Evolutionary conservation across 2,113 vertebrate species (phyloP), one percentile per base, ranked within the genome.

Genomic region (Mormoops blainvillei): DNA sequence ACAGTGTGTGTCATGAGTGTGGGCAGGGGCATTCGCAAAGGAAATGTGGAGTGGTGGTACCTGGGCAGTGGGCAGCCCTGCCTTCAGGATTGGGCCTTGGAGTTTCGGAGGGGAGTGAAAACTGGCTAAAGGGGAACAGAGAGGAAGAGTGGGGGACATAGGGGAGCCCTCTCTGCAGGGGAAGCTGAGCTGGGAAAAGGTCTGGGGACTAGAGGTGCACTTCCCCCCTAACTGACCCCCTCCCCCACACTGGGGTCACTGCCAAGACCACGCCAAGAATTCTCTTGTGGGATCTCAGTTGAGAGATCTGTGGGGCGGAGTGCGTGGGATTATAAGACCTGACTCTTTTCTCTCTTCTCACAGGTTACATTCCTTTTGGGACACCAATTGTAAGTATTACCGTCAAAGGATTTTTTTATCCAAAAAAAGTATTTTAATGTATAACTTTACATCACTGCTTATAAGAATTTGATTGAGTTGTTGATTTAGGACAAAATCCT

Each of bases 281-380:
- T 26, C 67, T 65, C 33, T 48, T 41, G 45, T 0, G 19, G 13
- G 26, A 4, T 65, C 73, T 92, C 19, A 0, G 33, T 1, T 24
- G 77, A 83, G 41, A 33, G 24, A 13, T 14, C 19, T 4, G 8
- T 22, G n/a, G 31, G 45, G 5, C 12, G 2, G 33, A 45, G 1
- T n/a, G 1, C 38, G 7, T 18, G 52, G 31, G 41, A 5, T 78
- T 36, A 0, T 31, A 33, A 90, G 58, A 74, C 73, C 48, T 36
- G 58, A 78, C 52, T 74, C 26, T 52, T 15, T 54, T 76, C 67
- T 93, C 76, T 89, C 70, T 67, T 78, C 50, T 45, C 61, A 14
- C 80, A 99, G 99, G 99, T 98, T 99, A 99, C 95, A 99, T 99
- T 95, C 99, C 99, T 65, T 99, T 99, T 93, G 99, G 99, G 97